Evolutionary conservation across 1,140 invertebrate genomes (phyloP), one percentile per base, ranked within the genome.

Genomic region (Hormaphis cornu): DNA sequence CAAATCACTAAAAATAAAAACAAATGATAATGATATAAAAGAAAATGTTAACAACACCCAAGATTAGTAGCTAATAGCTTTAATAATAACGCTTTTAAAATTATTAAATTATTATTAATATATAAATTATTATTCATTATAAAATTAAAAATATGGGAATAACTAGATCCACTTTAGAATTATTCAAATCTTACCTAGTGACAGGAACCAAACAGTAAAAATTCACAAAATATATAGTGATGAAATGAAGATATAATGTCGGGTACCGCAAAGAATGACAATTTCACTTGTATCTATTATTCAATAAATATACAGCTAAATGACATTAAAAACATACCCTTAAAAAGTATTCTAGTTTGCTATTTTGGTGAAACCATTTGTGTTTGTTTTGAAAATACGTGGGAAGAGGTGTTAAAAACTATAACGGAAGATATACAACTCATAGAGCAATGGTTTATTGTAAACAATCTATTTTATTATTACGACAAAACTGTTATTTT

Each of bases 131-230:
- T n/a, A n/a, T n/a, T n/a, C n/a, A n/a, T n/a, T n/a, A 54, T 35
- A 72, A 70, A 53, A 30, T 72, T 3, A 24, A 40, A 35, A 52
- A 58, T 28, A 48, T 33, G 2, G 54, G 54, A 12, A 37, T 72
- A 22, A 42, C 24, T 30, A 46, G 44, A 26, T 16, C 16, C 2
- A 14, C 14, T 30, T 33, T 44, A 30, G 42, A 58, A 26, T 72
- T 50, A 54, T 70, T 70, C 22, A 44, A 28, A 35, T 48, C 42
- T 44, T 70, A 70, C 54, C 26, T 16, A 50, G 8, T 26, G 53
- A 46, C 35, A 42, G 56, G 69, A 56, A 26, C 14, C 69, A 70
- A 48, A 2, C 14, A 37, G 42, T 72, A n/a, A 61, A 58, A 70
- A 37, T 54, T 18, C 18, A 44, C 4, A 44, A 46, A 24, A 56